Percentiles rank a stretch among this genome's conserved stretches.
These are phyloP conservation scores for Euwallacea fornicatus DNA, from an alignment of 1,140 invertebrate genomes.

Conservation along the genomic window DNA sequence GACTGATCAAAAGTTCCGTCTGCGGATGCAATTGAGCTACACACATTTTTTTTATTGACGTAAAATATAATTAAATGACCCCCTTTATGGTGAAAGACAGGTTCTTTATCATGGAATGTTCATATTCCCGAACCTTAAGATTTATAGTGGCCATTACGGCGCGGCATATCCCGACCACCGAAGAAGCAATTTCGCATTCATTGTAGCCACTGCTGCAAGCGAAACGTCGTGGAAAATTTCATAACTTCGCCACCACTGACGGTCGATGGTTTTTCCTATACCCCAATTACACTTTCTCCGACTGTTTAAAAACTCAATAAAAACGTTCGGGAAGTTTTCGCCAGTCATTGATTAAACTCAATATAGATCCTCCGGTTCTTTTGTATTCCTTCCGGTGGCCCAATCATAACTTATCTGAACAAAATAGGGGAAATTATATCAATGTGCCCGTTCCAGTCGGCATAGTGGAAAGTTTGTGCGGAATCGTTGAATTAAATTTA, in stretches of 20 bases:
- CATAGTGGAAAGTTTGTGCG: constrained; percentile 27
- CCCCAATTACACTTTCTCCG: neutral
- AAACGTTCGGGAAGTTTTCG: constrained; percentile 6
- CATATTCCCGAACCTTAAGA: constrained; percentile 32
- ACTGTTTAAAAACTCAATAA: constrained; percentile 3
- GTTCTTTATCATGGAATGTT: constrained; percentile 32
- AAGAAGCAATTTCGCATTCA: constrained; percentile 39
- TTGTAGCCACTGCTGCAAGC: constrained; percentile 34
- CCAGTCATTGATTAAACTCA: constrained; percentile 23
- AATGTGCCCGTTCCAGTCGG: constrained; percentile 28
- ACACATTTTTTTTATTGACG: neutral
- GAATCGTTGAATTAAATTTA: constrained; percentile 32
- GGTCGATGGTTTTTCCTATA: no score
- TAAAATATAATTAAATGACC: neutral
- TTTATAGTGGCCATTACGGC: constrained; percentile 33
- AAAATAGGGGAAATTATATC: constrained; percentile 33
- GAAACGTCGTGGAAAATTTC: constrained; percentile 25
- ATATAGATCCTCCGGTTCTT: constrained; percentile 14
- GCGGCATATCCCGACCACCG: constrained; percentile 32
- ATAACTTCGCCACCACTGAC: constrained; percentile 6
- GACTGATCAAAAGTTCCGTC: neutral
- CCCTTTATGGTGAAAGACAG: constrained; percentile 13
- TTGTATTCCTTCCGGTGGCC: constrained; percentile 21
- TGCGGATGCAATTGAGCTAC: no score
- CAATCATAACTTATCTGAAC: constrained; percentile 31